phyloP scores from a whole-genome alignment of 2,888 invertebrate genomes.

The Meloe dianella region DNA sequence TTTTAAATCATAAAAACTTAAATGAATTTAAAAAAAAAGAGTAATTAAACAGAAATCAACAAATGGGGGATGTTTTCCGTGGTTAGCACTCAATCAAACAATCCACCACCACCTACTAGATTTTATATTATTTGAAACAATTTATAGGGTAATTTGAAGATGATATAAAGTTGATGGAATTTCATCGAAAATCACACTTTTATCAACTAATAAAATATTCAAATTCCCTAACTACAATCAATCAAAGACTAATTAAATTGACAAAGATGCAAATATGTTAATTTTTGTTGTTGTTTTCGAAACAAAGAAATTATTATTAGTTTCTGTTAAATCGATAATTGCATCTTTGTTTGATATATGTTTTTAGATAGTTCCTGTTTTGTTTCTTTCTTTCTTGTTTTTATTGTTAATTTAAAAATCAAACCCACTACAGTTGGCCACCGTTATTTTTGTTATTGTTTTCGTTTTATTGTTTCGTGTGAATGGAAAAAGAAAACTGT shows the following conservation, averaged over 20 bases:
- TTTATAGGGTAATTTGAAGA: neutral
- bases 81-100: slow-evolving; percentile 47
- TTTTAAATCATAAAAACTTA: slow-evolving; percentile 33
- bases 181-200: neutral
- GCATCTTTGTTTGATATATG: neutral
- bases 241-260: neutral
- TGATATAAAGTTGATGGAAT: neutral
- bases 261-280: neutral
- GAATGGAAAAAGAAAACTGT: neutral
- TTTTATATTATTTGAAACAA: neutral
- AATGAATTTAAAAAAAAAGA: slow-evolving; percentile 41
- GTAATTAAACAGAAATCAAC: slow-evolving; percentile 1
- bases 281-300: neutral
- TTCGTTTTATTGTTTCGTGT: neutral
- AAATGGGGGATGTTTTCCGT: slow-evolving; percentile 30
- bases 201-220: neutral
- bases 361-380: neutral
- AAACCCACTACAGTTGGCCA: slow-evolving; percentile 31
- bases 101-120: neutral
- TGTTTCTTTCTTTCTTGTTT: too few species aligned
- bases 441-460: slow-evolving; percentile 16
- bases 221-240: neutral
- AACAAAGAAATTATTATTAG: neutral
- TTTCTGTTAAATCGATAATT: neutral
- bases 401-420: slow-evolving; percentile 22